phyloP scores from a whole-genome alignment of 2,113 vertebrate species.

The Petroica traversi region DNA sequence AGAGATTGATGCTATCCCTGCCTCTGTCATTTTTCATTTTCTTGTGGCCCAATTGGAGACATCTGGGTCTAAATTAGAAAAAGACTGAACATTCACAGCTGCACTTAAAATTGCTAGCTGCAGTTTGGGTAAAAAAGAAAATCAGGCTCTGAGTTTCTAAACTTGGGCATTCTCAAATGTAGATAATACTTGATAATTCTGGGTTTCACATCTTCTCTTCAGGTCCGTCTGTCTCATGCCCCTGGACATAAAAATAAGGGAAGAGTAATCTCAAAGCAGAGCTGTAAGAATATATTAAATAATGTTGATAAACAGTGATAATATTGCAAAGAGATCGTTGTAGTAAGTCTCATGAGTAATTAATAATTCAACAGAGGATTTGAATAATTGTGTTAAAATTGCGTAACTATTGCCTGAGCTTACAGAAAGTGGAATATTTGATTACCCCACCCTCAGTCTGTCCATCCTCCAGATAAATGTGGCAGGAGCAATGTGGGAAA shows the following conservation, averaged over 20 bases:
- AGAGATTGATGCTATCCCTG: constrained; percentile 1
- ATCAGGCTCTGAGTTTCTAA: background rate
- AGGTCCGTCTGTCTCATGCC: background rate
- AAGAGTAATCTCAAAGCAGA: background rate
- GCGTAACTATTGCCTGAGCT: background rate
- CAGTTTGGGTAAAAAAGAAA: background rate
- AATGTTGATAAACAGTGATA: background rate
- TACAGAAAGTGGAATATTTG: background rate
- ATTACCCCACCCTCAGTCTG: background rate
- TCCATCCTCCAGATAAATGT: background rate
- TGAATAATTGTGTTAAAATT: background rate
- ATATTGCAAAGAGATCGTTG: background rate
- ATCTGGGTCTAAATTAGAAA: constrained; percentile 28
- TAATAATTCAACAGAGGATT: background rate
- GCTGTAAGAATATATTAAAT: background rate
- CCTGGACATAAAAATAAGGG: background rate
- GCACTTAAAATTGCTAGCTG: constrained; percentile 14
- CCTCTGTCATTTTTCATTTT: constrained; percentile 26
- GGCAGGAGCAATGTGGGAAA: background rate
- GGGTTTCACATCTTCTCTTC: background rate
- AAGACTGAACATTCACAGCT: constrained; percentile 15
- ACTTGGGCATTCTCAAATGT: background rate
- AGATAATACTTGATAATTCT: background rate
- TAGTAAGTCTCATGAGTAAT: background rate
- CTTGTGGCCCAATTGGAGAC: background rate